Percentiles rank a stretch among this genome's conserved stretches.
Conservation (phyloP, 1,140 invertebrate species). For the Saxidomus purpurata region DNA sequence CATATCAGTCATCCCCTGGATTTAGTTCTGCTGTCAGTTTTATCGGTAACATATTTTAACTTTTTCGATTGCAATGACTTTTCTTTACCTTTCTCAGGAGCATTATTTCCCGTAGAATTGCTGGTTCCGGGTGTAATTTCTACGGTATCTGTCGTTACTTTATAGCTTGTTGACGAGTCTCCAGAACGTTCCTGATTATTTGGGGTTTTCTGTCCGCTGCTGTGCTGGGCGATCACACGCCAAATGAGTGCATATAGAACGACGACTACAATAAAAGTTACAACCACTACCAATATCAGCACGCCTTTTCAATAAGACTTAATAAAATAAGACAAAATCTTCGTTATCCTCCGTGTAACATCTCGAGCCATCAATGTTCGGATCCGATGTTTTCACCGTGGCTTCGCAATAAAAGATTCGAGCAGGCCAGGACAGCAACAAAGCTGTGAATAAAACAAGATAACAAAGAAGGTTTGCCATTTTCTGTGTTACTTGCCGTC, state of each 20-base stretch:
- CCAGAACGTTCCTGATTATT: background rate
- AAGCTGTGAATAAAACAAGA: slow-evolving; percentile 55
- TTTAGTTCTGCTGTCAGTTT: too few species aligned
- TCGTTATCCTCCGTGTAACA: slow-evolving; percentile 66
- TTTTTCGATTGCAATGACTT: background rate
- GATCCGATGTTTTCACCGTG: background rate
- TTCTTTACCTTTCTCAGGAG: background rate
- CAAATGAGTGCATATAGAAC: slow-evolving; percentile 72
- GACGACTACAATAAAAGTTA: slow-evolving; percentile 68
- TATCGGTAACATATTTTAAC: background rate
- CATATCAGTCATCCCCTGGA: too few species aligned
- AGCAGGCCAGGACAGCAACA: slow-evolving; percentile 74
- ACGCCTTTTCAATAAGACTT: slow-evolving; percentile 63
- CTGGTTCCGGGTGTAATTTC: background rate
- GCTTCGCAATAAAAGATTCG: slow-evolving; percentile 71
- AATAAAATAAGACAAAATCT: background rate
- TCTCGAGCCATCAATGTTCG: slow-evolving; percentile 48
- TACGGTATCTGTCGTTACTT: background rate
- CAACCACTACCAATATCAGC: slow-evolving; percentile 62
- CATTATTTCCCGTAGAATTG: background rate
- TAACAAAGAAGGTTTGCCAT: slow-evolving; percentile 67
- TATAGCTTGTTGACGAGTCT: background rate
- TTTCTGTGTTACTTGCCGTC: slow-evolving; percentile 47
- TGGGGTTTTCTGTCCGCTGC: slow-evolving; percentile 32
- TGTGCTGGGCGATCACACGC: slow-evolving; percentile 67